phyloP scores from a whole-genome alignment of 2,113 vertebrate species.

The Callipepla californica region DNA sequence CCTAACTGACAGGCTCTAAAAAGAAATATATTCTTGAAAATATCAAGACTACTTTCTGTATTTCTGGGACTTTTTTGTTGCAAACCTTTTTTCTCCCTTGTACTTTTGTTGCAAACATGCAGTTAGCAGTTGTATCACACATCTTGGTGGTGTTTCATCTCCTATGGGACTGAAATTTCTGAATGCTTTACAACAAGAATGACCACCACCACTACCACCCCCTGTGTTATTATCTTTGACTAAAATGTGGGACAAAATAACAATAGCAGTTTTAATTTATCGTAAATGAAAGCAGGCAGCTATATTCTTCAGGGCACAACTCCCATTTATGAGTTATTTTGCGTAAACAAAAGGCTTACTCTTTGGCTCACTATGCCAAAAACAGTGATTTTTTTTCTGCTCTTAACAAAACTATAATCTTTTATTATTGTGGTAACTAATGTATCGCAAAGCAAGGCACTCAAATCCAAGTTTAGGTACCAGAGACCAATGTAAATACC shows the following conservation, averaged over 20 bases:
- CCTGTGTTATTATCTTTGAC: not conserved
- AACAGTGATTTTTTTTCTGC: not conserved
- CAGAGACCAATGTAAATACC: not conserved
- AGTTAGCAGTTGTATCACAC: not conserved
- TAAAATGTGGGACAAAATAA: not conserved
- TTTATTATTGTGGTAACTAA: not conserved
- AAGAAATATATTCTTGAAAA: not conserved
- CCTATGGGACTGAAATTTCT: not conserved
- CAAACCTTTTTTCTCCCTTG: not conserved
- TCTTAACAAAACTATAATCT: not conserved
- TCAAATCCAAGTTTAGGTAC: not conserved
- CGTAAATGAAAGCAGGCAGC: not conserved
- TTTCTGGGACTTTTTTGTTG: not conserved
- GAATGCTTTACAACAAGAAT: not conserved
- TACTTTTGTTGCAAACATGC: not conserved
- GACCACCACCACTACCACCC: not conserved
- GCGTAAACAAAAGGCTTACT: conserved; percentile 9
- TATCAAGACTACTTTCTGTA: not conserved
- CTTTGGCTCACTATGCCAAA: not conserved
- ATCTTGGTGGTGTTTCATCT: not conserved
- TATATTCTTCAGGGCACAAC: not conserved
- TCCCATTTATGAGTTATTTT: conserved; percentile 14
- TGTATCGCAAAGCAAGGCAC: not conserved
- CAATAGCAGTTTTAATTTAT: not conserved
- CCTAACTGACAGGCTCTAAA: not conserved